Conservation (phyloP, 2,888 invertebrate genomes). For the Argyra leucocephala region DNA sequence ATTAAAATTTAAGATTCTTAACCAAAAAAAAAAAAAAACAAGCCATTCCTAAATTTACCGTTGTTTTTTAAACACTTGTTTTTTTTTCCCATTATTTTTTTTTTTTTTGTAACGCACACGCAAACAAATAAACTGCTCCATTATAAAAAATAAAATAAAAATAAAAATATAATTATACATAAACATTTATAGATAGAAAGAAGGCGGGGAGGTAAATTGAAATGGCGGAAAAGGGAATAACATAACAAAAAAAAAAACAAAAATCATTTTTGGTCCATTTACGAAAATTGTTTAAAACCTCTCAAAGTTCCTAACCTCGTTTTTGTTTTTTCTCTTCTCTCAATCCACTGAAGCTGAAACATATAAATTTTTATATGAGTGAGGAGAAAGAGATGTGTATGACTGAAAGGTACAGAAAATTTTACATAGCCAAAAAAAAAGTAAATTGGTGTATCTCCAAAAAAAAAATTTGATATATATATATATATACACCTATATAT, state of each 20-base stretch:
- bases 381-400: not conserved
- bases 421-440: not conserved
- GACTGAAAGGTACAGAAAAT: no score
- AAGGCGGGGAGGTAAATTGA: no score
- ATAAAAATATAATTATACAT: not conserved
- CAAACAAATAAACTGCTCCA: not conserved
- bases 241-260: not conserved
- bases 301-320: no score
- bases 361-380: no score
- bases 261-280: not conserved
- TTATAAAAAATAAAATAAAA: not conserved
- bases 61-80: not conserved
- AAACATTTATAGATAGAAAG: not conserved
- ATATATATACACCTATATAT: no score
- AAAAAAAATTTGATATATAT: no score
- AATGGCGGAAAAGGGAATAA: no score
- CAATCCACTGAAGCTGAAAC: no score
- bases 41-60: conserved; percentile 4
- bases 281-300: conserved; percentile 6
- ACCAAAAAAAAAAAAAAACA: not conserved
- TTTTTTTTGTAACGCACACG: not conserved
- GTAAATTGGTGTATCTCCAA: not conserved
- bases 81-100: not conserved
- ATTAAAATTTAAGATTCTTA: not conserved
- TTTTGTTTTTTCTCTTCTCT: no score